Conservation (phyloP, 2,888 invertebrate species). For the Stenoptilia bipunctidactyla region DNA sequence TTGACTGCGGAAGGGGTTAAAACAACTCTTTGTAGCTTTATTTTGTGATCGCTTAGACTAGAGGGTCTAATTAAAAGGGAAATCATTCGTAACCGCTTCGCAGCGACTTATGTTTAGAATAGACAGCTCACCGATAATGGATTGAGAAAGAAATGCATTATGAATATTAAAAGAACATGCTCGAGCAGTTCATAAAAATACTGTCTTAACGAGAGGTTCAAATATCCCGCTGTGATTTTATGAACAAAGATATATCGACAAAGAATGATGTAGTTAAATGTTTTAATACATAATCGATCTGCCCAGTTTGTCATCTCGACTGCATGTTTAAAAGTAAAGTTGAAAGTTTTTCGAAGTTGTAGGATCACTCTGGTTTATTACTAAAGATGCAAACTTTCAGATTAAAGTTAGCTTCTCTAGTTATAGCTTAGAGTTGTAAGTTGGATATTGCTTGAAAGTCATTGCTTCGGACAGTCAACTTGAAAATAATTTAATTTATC, state of each 20-base stretch:
- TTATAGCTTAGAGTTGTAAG: too few species aligned
- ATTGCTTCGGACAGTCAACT: too few species aligned
- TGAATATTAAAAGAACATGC: slow-evolving; percentile 59
- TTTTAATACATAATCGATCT: slow-evolving; percentile 31
- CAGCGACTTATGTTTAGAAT: slow-evolving; percentile 13
- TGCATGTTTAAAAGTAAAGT: not conserved
- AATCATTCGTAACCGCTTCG: too few species aligned
- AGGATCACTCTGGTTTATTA: not conserved
- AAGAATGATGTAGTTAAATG: slow-evolving; percentile 32
- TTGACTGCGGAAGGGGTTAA: too few species aligned
- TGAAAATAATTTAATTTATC: too few species aligned
- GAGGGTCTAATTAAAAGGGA: too few species aligned
- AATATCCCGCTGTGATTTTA: slow-evolving; percentile 54
- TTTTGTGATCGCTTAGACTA: too few species aligned
- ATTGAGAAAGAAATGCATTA: slow-evolving; percentile 47
- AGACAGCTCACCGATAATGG: slow-evolving; percentile 31
- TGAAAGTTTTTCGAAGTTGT: not conserved
- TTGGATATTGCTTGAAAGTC: too few species aligned
- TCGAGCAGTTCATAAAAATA: slow-evolving; percentile 59
- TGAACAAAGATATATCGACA: slow-evolving; percentile 58
- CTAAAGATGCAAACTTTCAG: not conserved
- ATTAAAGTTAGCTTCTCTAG: not conserved
- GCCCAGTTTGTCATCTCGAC: not conserved
- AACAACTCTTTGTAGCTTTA: too few species aligned
- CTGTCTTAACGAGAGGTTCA: slow-evolving; percentile 50